Base-by-base conservation (phyloP, 1,140 invertebrate species). In the Triops cancriformis region DNA sequence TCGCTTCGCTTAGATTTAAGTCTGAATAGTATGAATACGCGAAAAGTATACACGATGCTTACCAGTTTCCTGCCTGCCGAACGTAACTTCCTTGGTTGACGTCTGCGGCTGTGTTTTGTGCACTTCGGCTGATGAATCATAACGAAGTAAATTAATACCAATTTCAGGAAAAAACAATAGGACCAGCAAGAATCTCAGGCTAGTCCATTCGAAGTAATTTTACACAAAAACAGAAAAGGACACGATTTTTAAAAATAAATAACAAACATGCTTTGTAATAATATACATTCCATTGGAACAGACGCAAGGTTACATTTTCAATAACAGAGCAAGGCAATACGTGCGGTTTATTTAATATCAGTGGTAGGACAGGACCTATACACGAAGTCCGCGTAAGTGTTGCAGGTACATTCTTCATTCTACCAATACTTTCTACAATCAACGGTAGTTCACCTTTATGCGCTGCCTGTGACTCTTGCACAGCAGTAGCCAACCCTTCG, bases 401-500 rank as follows among this genome's bases (percentile, higher is more conserved):
- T 64, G 18, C 51, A 64, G 4, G 51, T 64, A 64, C 51, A 64
- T 18, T 6, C 51, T n/a, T 6, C 9, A 18, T 64, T 18, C 51
- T 64, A 18, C 18, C 3, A 6, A n/a, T 14, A 18, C 23, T n/a
- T 23, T n/a, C 51, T 64, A 64, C 23, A n/a, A 6, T 64, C 18
- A 23, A 23, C 51, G 14, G 4, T 18, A 5, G 26, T 23, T 31
- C 26, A 76, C 75, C 75, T 76, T 76, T 76, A 11, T 45, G 37
- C 26, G 43, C 26, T 27, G 45, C 37, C 37, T 31, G 27, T 76
- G 26, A 43, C 45, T 43, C 41, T 37, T 45, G 31, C 45, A 43
- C 41, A 41, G 45, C 75, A 18, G 27, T 76, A 18, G 75, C 75
- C 41, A 76, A 76, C 75, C 31, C 75, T 45, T 76, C 75, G 26